These are phyloP conservation scores for Pegea sp. DNA, from an alignment of 23 tunicate genomes.

Conservation along the genomic window DNA sequence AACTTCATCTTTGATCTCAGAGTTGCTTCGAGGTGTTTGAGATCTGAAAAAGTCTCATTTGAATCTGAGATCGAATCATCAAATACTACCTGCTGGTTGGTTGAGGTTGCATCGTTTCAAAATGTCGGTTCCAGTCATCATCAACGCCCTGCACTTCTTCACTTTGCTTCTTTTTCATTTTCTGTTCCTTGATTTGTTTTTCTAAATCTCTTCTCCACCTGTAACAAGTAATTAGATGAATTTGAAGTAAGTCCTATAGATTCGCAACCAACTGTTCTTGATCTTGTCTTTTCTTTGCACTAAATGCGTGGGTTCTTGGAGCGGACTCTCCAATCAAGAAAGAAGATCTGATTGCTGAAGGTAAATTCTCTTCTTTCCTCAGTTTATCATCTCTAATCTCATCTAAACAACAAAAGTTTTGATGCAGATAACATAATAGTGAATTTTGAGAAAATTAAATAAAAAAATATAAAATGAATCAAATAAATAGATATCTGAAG, in stretches of 20 bases:
- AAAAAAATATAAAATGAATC: too few species aligned
- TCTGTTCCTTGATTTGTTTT: conserved; percentile 36
- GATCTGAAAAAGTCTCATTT: too few species aligned
- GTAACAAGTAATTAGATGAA: not conserved
- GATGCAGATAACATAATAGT: too few species aligned
- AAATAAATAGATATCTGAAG: too few species aligned
- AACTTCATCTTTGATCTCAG: too few species aligned
- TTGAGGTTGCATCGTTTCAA: conserved; percentile 60
- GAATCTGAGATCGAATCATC: too few species aligned
- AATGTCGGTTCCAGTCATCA: conserved; percentile 45
- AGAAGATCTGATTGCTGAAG: conserved; percentile 57
- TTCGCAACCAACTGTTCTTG: conserved; percentile 9
- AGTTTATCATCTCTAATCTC: too few species aligned
- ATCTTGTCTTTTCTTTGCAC: conserved; percentile 61
- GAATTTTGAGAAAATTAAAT: too few species aligned
- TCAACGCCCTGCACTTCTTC: conserved; percentile 1
- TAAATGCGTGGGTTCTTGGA: conserved; percentile 50
- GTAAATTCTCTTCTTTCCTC: conserved; percentile 14
- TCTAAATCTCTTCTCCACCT: conserved; percentile 76
- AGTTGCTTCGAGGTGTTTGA: too few species aligned
- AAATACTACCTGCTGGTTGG: not conserved
- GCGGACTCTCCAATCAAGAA: conserved; percentile 65
- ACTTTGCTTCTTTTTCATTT: conserved; percentile 13
- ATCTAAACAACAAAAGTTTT: too few species aligned
- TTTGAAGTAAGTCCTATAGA: not conserved